Conservation (phyloP, 2,888 invertebrate genomes). For the Lithodes maja region DNA sequence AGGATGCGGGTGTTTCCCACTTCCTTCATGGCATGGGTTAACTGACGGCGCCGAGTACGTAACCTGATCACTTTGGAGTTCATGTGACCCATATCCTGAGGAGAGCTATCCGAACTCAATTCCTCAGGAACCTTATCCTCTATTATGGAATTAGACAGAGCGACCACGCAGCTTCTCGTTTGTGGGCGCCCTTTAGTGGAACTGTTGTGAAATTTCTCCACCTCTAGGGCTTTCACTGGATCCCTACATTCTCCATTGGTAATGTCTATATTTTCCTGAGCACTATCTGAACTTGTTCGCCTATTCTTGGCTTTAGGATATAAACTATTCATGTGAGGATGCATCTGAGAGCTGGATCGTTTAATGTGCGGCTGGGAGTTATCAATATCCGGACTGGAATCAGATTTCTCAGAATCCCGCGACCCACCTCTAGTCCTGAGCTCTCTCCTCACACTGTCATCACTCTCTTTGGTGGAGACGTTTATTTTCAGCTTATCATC, state of each 20-base stretch:
- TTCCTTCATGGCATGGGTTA: conserved; percentile 51
- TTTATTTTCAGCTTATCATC: conserved; percentile 57
- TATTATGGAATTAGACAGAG: conserved; percentile 29
- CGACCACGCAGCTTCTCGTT: conserved; percentile 56
- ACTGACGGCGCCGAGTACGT: conserved; percentile 56
- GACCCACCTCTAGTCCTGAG: conserved; percentile 67
- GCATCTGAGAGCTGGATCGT: conserved; percentile 49
- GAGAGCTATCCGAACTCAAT: background rate
- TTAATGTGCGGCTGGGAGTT: conserved; percentile 47
- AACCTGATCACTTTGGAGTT: conserved; percentile 45
- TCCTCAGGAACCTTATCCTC: conserved; percentile 42
- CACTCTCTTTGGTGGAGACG: conserved; percentile 46
- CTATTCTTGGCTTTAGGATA: conserved; percentile 67
- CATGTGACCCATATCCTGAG: conserved; percentile 12
- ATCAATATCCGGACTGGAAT: conserved; percentile 53
- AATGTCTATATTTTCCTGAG: conserved; percentile 67
- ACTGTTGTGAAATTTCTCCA: conserved; percentile 39
- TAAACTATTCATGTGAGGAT: conserved; percentile 49
- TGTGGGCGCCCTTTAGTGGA: conserved; percentile 49
- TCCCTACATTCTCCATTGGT: conserved; percentile 44
- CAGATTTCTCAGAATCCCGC: conserved; percentile 68
- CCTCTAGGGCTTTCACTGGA: conserved; percentile 26
- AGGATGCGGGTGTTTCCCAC: conserved; percentile 53
- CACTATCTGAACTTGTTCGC: conserved; percentile 67
- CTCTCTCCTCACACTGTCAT: conserved; percentile 55